Conservation (phyloP, 1,140 invertebrate species). For the Drosophila ohnishii region DNA sequence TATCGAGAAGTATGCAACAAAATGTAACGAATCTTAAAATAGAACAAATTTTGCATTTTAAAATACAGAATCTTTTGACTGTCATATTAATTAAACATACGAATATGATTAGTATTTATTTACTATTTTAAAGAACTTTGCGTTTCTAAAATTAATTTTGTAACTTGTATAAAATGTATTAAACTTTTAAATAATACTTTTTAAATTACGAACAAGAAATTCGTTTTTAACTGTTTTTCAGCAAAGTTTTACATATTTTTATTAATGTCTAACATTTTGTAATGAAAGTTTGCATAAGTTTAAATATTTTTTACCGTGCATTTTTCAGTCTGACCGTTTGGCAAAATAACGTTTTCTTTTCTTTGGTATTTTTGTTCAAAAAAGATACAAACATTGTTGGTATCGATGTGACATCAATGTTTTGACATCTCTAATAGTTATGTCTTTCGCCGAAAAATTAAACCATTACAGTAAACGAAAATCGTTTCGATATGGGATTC, state of each 20-base stretch:
- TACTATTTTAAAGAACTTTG: no score
- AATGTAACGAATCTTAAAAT: no score
- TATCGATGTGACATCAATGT: background rate
- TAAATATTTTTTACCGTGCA: background rate
- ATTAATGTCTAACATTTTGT: no score
- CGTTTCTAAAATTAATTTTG: no score
- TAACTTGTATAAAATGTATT: no score
- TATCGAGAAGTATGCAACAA: background rate
- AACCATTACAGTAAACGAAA: slow-evolving; percentile 63
- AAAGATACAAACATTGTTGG: background rate
- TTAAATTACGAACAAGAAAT: no score
- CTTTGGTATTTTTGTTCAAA: background rate
- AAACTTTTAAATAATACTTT: no score
- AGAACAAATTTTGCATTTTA: no score
- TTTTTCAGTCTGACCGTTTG: no score
- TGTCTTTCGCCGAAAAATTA: slow-evolving; percentile 68
- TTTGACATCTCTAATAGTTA: slow-evolving; percentile 22
- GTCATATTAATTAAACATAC: background rate
- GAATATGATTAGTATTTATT: no score
- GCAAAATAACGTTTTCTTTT: background rate
- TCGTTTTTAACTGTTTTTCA: background rate
- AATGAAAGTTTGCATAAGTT: no score
- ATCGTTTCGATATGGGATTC: slow-evolving; percentile 84
- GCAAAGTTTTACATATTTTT: background rate
- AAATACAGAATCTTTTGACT: no score